Evolutionary conservation across 1,140 invertebrate genomes (phyloP), one percentile per base, ranked within the genome.

Genomic region (Conus ventricosus): DNA sequence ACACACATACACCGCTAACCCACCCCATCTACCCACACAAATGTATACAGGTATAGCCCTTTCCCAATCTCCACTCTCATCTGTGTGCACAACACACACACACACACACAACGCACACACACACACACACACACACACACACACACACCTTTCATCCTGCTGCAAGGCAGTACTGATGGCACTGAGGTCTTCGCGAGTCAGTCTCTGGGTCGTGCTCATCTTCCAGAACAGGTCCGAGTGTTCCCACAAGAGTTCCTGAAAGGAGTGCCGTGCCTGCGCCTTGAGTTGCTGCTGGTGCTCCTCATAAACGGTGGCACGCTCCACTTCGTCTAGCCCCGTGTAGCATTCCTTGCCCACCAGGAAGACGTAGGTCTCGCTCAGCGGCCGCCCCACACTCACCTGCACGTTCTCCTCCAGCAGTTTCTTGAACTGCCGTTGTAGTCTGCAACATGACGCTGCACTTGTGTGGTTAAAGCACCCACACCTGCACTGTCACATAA

Each of bases 291-390:
- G 96, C 95, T 99, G 99, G 96, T 99, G 98, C 89, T 97, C 97
- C 91, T 99, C 98, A 95, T 99, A 99, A 92, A 99, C 99, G 92
- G 98, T 96, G 93, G 98, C 97, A 93, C 98, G 97, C 94, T 99
- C 98, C 82, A 97, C 96, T 93, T 99, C 98, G 0, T 97, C 97
- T 51, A 99, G 96, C 1, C 97, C 97, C 91, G 98, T 98, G 94
- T 98, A 99, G 93, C 98, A 99, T 94, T 99, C 98, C 55, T 98
- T 96, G 0, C 98, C 98, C 97, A 99, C 98, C 94, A 99, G 98
- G 71, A 99, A 96, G 11, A 99, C 98, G 90, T 98, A 96, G 57
- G 99, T 97, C 95, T 99, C 98, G 6, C 97, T 97, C 87, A 99
- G 95, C 91, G 97, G 97, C 95, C 99, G 99, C 8, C 98, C 99